Base-by-base conservation (phyloP, 2,113 vertebrate species). In the Proterorhinus semilunaris region DNA sequence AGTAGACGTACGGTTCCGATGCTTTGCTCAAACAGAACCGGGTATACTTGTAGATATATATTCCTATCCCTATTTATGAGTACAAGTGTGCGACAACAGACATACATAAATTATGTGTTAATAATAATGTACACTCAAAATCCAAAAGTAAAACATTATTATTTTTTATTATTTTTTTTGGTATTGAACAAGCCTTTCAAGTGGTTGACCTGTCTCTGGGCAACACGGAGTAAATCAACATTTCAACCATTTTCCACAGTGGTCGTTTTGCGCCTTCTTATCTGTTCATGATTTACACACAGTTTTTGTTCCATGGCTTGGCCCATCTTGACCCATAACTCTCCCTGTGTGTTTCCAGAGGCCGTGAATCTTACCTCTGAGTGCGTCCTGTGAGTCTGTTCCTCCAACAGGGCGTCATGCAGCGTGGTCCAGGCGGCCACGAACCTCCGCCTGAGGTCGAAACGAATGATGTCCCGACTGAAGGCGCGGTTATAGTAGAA, bases 401-500 rank as follows among this genome's bases (percentile, higher is more conserved):
- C 96, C 72, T 96, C 95, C 0, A 95, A 93, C 72, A 95, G 86
- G n/a, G 94, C 95, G 0, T 99, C 96, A 0, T 96, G 94, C 12
- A 99, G 93, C 73, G 95, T 94, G 64, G 95, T 95, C 97, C 97
- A 99, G 65, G 96, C 96, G 0, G 95, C 95, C 53, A 99, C 95
- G 0, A 91, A 95, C 58, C 96, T 89, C 82, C 94, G 95, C 69
- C 94, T 93, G 83, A 99, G 90, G 89, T 98, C 94, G 0, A 95
- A 99, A 68, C 96, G 94, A 86, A 99, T 96, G 84, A 99, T 91
- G 86, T 97, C 96, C 61, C 95, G 93, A 0, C 96, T 96, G 90
- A 96, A 98, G 62, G 97, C 97, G 0, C 97, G 94, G 86, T 96
- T 98, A 89, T 99, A 99, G 89, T 94, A 99, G 80, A 99, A 95